Evolutionary conservation across 1,140 invertebrate species (phyloP), one percentile per base, ranked within the genome.

Genomic region (Atta texana): DNA sequence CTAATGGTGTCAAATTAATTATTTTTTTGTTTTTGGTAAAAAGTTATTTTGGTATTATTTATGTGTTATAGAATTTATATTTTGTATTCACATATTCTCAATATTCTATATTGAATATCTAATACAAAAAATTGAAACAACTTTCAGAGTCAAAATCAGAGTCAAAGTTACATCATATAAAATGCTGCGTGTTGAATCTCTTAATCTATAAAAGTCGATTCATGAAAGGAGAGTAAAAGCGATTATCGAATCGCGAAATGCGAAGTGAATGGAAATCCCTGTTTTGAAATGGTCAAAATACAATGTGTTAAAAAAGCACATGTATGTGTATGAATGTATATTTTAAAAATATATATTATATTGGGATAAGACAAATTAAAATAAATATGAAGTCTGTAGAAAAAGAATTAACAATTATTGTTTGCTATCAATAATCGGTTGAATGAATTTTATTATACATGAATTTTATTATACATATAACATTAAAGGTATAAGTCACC

Each of bases 201-300:
- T 61, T 34, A 64, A 39, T 21, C 24, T 16, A 63, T 34, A 31
- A 64, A 34, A 59, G 8, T 55, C 31, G 39, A 75, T 61, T 63
- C 51, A 34, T 16, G 51, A 53, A 88, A 89, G 76, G 71, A 88
- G 71, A 86, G 57, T n/a, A 84, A 88, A 71, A 81, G 68, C 44
- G 71, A 57, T 68, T 88, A 78, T 51, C 7, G 61, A 55, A 34
- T 86, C 76, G 82, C 44, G 61, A 89, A 88, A 88, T 31, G 28
- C 61, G 34, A 86, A 31, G 74, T 90, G 85, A 90, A 89, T 89
- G 84, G 87, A 69, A 51, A 39, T 39, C 39, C 39, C 39, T 55
- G 21, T 21, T 34, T 18, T 34, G 7, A 0, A 18, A 14, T 21
- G 18, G 6, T 78, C n/a, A 24, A 78, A 21, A 51, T 21, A 61